phyloP scores from a whole-genome alignment of 2,888 invertebrate genomes.

The Sphaeridia pumilis region DNA sequence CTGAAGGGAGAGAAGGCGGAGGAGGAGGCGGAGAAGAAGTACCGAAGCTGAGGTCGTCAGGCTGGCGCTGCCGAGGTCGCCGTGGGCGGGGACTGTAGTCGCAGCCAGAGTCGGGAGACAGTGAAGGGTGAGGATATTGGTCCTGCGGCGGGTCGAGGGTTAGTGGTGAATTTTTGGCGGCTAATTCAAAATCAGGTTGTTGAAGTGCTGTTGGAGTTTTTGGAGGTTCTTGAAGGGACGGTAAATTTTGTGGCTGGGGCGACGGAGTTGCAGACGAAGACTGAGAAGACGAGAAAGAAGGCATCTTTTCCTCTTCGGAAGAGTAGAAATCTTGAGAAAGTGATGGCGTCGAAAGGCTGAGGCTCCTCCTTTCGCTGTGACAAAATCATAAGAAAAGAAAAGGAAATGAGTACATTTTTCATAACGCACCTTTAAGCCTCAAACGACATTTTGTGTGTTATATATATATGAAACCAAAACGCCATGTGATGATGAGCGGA shows the following conservation, averaged over 20 bases:
- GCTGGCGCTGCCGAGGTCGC: constrained; percentile 5
- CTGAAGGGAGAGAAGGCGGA: constrained; percentile 2
- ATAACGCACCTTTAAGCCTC: no score
- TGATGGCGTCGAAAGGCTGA: constrained; percentile 14
- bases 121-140: neutral
- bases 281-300: constrained; percentile 15
- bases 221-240: no score
- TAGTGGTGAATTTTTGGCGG: neutral
- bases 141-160: neutral
- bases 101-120: neutral
- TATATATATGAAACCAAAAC: neutral
- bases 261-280: constrained; percentile 13
- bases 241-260: constrained; percentile 13
- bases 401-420: constrained; percentile 3
- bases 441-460: no score
- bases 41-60: no score
- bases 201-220: constrained; percentile 1
- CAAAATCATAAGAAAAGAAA: constrained; percentile 1
- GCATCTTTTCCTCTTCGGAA: constrained; percentile 14
- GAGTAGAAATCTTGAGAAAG: constrained; percentile 19
- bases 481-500: neutral
- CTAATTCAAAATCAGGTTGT: neutral
- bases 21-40: constrained; percentile 11
- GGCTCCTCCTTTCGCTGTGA: constrained; percentile 12
- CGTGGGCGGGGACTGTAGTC: neutral